Conservation (phyloP, 1,140 invertebrate genomes). For the Reticulitermes speratus region DNA sequence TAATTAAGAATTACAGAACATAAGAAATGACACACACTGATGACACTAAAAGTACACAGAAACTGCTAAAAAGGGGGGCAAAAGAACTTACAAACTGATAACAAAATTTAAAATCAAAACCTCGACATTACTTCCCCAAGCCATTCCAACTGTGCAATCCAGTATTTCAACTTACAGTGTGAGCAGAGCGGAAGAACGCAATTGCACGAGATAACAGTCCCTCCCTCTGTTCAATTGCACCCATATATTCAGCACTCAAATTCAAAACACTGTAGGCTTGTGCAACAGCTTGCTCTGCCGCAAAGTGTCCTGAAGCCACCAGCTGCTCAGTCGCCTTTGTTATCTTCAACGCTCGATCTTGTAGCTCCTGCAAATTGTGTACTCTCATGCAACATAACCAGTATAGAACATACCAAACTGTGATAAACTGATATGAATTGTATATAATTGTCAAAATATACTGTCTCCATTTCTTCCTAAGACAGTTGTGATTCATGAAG, state of each 20-base stretch:
- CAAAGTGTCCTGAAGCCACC: conserved; percentile 65
- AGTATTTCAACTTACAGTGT: conserved; percentile 55
- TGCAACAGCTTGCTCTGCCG: conserved; percentile 67
- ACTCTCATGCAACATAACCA: neutral
- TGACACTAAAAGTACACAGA: too few relatives aligned
- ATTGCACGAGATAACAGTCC: conserved; percentile 65
- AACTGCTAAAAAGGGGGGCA: too few relatives aligned
- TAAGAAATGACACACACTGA: too few relatives aligned
- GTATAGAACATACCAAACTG: neutral
- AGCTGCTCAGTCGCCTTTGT: conserved; percentile 77
- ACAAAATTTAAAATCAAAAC: too few relatives aligned
- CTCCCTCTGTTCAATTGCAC: conserved; percentile 68
- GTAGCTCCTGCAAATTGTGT: conserved; percentile 56
- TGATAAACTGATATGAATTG: neutral
- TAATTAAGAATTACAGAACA: too few relatives aligned
- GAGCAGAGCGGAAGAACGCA: conserved; percentile 71
- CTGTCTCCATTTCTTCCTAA: neutral
- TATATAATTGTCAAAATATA: neutral
- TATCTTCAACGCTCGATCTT: conserved; percentile 74
- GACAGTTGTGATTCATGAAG: neutral
- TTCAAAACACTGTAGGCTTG: conserved; percentile 73
- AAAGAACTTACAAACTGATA: too few relatives aligned
- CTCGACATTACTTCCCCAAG: too few relatives aligned
- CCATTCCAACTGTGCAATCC: too few relatives aligned
- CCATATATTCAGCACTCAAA: conserved; percentile 69